Evolutionary conservation across 2,113 vertebrate species (phyloP).

Genomic region (Heterotilapia buettikoferi): DNA sequence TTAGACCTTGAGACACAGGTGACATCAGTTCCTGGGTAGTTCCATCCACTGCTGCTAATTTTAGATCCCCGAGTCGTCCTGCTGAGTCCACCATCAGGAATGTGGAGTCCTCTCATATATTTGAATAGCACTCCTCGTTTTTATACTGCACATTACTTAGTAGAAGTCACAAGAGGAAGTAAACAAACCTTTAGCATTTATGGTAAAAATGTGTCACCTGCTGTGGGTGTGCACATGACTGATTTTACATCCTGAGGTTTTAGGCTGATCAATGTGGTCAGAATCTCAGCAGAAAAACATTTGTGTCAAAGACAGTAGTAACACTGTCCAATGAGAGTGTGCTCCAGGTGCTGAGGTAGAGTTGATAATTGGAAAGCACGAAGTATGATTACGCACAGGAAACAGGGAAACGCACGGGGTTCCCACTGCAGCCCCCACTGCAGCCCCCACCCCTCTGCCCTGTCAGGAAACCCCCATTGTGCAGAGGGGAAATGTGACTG

Average conservation of each 20-base stretch:
- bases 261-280: background rate
- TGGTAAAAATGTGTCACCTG: background rate
- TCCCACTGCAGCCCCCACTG: background rate
- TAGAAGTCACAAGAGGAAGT: background rate
- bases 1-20: background rate
- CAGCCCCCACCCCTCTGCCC: background rate
- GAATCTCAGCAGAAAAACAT: background rate
- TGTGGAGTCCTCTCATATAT: background rate
- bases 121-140: background rate
- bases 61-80: background rate
- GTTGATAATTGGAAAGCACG: background rate
- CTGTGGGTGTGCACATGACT: background rate
- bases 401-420: background rate
- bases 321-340: background rate
- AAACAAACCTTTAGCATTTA: background rate
- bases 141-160: background rate
- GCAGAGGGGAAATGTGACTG: background rate
- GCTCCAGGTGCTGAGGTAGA: accelerated
- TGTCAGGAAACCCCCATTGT: accelerated
- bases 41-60: background rate
- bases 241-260: background rate
- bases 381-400: background rate
- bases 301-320: background rate
- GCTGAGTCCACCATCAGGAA: background rate
- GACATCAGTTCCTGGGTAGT: background rate